Evolutionary conservation across 2,888 invertebrate genomes (phyloP), one percentile per base, ranked within the genome.

Genomic region (Catocala fraxini): DNA sequence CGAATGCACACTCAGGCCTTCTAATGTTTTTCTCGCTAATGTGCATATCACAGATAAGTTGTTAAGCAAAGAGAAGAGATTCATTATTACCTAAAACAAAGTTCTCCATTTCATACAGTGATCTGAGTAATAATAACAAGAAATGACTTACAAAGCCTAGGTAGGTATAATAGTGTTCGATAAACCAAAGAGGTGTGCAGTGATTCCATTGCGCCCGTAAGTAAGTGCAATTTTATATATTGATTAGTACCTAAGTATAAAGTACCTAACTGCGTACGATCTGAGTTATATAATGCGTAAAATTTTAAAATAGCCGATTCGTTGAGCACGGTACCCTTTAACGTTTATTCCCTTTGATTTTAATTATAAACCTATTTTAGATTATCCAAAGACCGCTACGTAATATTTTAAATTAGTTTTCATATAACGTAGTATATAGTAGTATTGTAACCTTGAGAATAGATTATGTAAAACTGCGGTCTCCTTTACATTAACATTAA

Each of bases 401-500:
- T 55, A 39, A 11, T 51, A 49, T 13, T n/a, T 49, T 54, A 55
- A 54, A 49, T 60, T 45, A 39, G 39, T 12, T 7, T 13, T 41
- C 13, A 43, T 49, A 15, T 34, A 41, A 42, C 43, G 47, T 54
- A 59, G 10, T 11, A 45, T 0, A 15, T 51, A 52, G 45, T 55
- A 52, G 49, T n/a, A 54, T 34, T 5, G 54, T 61, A 54, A 33
- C 65, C 59, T 68, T 61, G 65, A 59, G 33, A 72, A 63, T 56
- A 34, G n/a, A 49, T 72, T 60, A 60, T 47, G 46, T 51, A 51
- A 56, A 59, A 63, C 58, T 54, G 69, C 52, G 59, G 55, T 58
- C 60, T 55, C 54, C 15, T 68, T 71, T 53, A 55, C 55, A 55
- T 64, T 42, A 62, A 68, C 59, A 59, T 65, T 45, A 63, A 56